These are phyloP conservation scores for Lochmaea capreae DNA, from an alignment of 2,888 invertebrate genomes.

Conservation along the genomic window DNA sequence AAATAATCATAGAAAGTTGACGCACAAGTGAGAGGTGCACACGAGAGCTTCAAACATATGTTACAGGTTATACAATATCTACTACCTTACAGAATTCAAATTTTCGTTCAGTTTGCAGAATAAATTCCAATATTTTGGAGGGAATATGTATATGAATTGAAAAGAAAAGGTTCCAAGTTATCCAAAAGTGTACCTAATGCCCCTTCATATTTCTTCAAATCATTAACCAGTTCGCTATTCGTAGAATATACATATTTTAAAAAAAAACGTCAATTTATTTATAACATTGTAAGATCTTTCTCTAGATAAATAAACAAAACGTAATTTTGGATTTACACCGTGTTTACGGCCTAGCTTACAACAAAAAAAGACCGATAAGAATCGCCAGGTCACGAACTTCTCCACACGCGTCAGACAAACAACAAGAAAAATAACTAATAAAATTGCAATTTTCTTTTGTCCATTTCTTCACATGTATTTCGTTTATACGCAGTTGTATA, in stretches of 20 bases:
- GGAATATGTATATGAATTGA: too few relatives aligned
- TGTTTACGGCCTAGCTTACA: constrained; percentile 15
- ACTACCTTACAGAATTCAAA: neutral
- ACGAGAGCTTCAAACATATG: neutral
- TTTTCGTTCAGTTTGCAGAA: too few relatives aligned
- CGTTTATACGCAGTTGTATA: neutral
- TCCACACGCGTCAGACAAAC: constrained; percentile 21
- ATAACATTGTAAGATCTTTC: neutral
- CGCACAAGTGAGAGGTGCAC: too few relatives aligned
- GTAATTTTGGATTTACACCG: neutral
- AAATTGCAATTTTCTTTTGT: constrained; percentile 16
- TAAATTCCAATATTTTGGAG: too few relatives aligned
- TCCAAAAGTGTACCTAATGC: too few relatives aligned
- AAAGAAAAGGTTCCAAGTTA: too few relatives aligned
- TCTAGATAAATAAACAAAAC: neutral
- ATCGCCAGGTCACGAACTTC: constrained; percentile 24
- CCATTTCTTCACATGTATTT: constrained; percentile 1
- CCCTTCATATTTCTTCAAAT: too few relatives aligned
- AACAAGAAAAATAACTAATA: constrained; percentile 10
- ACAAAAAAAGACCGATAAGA: constrained; percentile 10
- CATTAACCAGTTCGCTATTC: too few relatives aligned
- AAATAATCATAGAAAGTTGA: too few relatives aligned
- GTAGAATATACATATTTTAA: too few relatives aligned
- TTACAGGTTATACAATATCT: neutral
- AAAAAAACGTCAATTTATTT: neutral